These are phyloP conservation scores for Antitype chi DNA, from an alignment of 2,888 invertebrate genomes.

Conservation along the genomic window DNA sequence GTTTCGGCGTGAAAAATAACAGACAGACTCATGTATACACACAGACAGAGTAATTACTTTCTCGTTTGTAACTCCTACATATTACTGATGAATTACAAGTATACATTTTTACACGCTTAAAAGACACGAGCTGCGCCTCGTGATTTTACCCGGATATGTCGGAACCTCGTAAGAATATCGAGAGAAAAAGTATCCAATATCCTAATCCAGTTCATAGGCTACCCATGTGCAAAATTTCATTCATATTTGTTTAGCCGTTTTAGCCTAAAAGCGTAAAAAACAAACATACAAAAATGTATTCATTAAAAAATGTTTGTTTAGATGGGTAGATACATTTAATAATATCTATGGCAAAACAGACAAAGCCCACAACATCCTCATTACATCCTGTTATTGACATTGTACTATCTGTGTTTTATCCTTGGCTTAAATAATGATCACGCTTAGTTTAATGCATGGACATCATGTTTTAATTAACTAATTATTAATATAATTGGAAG, in stretches of 20 bases:
- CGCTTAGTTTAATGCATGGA: neutral
- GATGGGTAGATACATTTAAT: neutral
- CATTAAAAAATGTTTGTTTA: too few species aligned
- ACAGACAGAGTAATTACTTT: neutral
- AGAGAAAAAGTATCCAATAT: too few species aligned
- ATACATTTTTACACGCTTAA: too few species aligned
- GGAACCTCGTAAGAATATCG: too few species aligned
- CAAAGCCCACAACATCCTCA: conserved; percentile 47
- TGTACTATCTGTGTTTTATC: conserved; percentile 37
- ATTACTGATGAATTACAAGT: neutral
- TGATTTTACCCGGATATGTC: too few species aligned
- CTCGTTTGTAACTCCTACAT: neutral
- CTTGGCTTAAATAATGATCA: conserved; percentile 32
- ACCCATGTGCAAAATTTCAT: too few species aligned
- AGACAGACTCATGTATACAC: neutral
- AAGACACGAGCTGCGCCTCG: too few species aligned
- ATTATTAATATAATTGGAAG: too few species aligned
- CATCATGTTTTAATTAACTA: neutral
- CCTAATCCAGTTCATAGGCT: too few species aligned
- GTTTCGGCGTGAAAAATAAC: neutral
- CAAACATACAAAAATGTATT: too few species aligned
- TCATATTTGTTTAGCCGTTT: too few species aligned
- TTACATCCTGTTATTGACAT: conserved; percentile 58
- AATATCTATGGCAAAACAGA: conserved; percentile 1
- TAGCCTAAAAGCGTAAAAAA: too few species aligned